Base-by-base conservation (phyloP, 2,113 vertebrate species). In the Cyanoderma ruficeps region DNA sequence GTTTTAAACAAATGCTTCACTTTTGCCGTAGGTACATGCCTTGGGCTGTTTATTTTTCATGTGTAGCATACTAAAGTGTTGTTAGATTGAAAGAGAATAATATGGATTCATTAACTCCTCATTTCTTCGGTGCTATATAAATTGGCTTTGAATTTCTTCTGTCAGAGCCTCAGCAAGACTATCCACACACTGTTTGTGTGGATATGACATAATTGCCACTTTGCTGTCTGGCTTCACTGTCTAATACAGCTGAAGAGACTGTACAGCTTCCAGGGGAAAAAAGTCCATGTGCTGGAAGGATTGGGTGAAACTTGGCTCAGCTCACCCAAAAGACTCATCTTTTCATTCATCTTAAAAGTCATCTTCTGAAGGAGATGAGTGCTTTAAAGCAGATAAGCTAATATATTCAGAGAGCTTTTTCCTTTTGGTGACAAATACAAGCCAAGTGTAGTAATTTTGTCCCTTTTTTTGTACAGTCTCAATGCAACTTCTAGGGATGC, bases 401-500 rank as follows among this genome's bases (percentile, higher is more conserved):
- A 46, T 61, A 9, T 44, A 35, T 25, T 69, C 19, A 10, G 47
- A 9, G 30, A 74, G 9, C 21, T 89, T 56, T 55, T 52, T 64
- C 33, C 19, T n/a, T 87, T 55, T 5, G 2, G 19, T 87, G 41
- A 55, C 33, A 46, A 83, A 83, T 8, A 81, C 57, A 91, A 75
- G 47, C 22, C 23, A 85, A 59, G 24, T 41, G 8, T 63, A 42
- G 23, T 31, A 15, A 30, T 68, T 74, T 87, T 69, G 27, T 41
- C 14, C 35, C 8, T 8, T 39, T 89, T 78, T 60, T 79, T 56
- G 35, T 49, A 47, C 42, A 47, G 25, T 50, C 37, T 61, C 52
- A 74, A 11, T 2, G 1, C 24, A 56, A 10, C 28, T 67, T 67
- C 27, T 63, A 30, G 21, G 52, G 24, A 9, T 52, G 4, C 0